Conservation (phyloP, 1,140 invertebrate genomes). For the Diploscapter pachys region DNA sequence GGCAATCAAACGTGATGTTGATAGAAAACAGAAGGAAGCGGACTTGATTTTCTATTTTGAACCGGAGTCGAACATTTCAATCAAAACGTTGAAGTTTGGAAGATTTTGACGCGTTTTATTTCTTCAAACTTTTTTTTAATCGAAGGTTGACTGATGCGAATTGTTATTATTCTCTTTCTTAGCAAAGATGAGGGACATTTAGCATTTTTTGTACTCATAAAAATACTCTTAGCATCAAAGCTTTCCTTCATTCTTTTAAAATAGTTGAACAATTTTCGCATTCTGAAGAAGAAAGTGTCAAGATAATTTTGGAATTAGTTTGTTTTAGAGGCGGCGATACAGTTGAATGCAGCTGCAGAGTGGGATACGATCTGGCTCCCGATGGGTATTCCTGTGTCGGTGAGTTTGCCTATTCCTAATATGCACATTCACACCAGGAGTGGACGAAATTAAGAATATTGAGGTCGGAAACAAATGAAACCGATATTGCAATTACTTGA, state of each 20-base stretch:
- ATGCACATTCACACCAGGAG: too few species aligned
- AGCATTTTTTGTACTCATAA: too few species aligned
- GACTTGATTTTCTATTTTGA: background rate
- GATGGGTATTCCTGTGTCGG: constrained; percentile 53
- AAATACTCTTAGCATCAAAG: too few species aligned
- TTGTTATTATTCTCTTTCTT: too few species aligned
- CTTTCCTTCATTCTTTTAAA: background rate
- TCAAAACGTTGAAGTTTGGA: too few species aligned
- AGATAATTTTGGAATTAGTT: background rate
- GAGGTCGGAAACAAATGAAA: too few species aligned
- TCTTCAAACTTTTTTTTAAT: background rate
- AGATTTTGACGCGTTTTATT: background rate
- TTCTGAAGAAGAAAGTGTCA: background rate
- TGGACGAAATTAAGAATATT: too few species aligned
- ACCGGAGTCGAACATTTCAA: too few species aligned
- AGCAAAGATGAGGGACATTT: too few species aligned
- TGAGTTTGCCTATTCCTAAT: constrained; percentile 27
- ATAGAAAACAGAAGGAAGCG: background rate
- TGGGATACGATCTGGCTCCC: constrained; percentile 49
- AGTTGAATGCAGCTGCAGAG: constrained; percentile 51
- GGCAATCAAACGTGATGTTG: background rate
- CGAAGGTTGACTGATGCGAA: background rate
- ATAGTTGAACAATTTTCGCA: background rate
- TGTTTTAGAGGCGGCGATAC: constrained; percentile 37
- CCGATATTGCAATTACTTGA: too few species aligned